Base-by-base conservation (phyloP, 2,888 invertebrate genomes). In the Cyclophora punctaria region DNA sequence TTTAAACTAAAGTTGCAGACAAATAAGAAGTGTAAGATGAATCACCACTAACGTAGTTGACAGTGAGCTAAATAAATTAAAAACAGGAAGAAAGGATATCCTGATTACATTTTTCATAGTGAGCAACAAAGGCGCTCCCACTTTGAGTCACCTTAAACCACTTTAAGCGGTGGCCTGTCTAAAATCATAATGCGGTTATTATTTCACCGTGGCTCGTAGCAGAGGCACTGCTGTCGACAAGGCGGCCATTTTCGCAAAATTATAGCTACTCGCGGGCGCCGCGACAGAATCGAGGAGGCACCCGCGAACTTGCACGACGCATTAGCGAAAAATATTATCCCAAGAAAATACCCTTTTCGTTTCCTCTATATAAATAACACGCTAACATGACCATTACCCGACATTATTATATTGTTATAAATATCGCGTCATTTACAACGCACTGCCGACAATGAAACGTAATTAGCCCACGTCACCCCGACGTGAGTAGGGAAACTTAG, bases 141-240 rank as follows among this genome's bases (percentile, higher is more conserved):
- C 72, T 78, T 78, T 69, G 71, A 71, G 78, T 73, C 78, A 80
- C 80, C 83, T 83, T 80, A 76, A 78, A 81, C 73, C 75, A 79
- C 75, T 78, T 77, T 75, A 80, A 76, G 75, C 73, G 77, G 74
- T 73, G 71, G 75, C 74, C 75, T 74, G 82, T 79, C 80, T 82
- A 75, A 82, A 81, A 80, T 78, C 81, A 80, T 83, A 84, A 82
- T 81, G 83, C 75, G 83, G 82, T 83, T 85, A 84, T 84, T 83
- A 85, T 84, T 83, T 83, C 76, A 80, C 73, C 75, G 74, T 66
- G 68, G 73, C 72, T 72, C 80, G 73, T 71, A 69, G 73, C 77
- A 75, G 70, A 73, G 79, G 69, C 77, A 69, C 83, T 86, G 86
- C 73, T 69, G 83, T 75, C 80, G 86, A 86, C 86, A 83, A 76